These are phyloP conservation scores for Peromyscus attwateri DNA, from an alignment of 2,797 vertebrate genomes.

Conservation along the genomic window DNA sequence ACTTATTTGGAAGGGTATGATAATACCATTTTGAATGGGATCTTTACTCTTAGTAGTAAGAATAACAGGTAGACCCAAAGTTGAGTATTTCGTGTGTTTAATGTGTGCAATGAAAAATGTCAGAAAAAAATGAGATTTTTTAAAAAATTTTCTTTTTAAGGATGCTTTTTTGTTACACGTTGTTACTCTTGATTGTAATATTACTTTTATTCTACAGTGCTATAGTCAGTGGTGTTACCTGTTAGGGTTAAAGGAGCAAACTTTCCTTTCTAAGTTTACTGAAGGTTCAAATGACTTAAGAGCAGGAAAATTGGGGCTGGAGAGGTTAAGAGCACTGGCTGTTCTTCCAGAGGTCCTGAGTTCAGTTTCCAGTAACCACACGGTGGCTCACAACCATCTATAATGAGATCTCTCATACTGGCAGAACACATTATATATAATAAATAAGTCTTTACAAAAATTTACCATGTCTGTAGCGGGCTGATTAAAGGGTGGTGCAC, in stretches of 20 bases:
- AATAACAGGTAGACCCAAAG: not conserved
- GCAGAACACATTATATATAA: no score
- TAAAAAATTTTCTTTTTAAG: not conserved
- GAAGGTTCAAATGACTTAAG: not conserved
- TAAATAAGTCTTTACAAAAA: no score
- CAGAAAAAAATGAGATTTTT: not conserved
- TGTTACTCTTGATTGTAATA: not conserved
- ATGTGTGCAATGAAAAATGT: slow-evolving; percentile 6
- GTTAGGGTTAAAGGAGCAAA: not conserved
- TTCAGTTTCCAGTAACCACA: not conserved
- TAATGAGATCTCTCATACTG: not conserved
- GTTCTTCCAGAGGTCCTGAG: not conserved
- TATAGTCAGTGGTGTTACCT: not conserved
- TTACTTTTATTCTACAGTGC: not conserved
- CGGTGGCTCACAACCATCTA: not conserved
- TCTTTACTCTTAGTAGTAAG: not conserved
- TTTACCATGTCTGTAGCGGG: no score
- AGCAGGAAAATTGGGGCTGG: not conserved
- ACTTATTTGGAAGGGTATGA: not conserved
- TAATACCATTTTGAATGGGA: not conserved
- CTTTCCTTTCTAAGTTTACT: slow-evolving; percentile 48
- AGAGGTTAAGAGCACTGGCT: not conserved
- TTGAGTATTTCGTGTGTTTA: slow-evolving; percentile 27
- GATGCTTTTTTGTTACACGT: not conserved
- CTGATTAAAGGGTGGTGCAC: no score